phyloP scores from a whole-genome alignment of 1,140 invertebrate species.

The Latrodectus geometricus region DNA sequence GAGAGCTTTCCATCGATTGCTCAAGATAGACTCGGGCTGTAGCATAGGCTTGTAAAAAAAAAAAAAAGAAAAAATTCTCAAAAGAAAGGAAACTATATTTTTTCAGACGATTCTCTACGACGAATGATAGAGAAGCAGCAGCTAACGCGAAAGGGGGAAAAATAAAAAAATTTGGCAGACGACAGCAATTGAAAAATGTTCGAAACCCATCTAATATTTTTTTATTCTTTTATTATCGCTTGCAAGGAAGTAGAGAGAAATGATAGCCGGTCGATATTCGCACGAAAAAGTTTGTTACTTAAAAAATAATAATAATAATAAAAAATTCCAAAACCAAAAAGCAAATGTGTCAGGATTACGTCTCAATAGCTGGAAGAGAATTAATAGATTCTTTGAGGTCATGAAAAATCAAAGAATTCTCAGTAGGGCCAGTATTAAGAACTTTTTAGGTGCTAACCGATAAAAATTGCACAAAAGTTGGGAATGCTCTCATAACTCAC shows the following conservation, averaged over 20 bases:
- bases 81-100: conserved; percentile 10
- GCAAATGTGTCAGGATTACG: conserved; percentile 12
- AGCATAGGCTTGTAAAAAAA: neutral
- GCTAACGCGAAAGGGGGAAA: neutral
- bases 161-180: neutral
- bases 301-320: neutral
- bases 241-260: conserved; percentile 5
- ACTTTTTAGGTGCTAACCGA: neutral
- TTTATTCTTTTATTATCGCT: conserved; percentile 7
- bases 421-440: neutral
- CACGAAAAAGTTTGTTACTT: neutral
- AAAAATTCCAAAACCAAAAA: neutral
- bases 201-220: neutral
- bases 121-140: conserved; percentile 37
- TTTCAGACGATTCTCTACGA: conserved; percentile 6
- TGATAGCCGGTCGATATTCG: neutral
- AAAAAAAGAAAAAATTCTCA: neutral
- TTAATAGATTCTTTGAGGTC: conserved; percentile 36
- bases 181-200: conserved; percentile 1
- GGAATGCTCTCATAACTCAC: neutral
- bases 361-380: conserved; percentile 44
- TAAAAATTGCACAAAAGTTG: neutral
- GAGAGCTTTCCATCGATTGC: conserved; percentile 1
- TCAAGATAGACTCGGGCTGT: neutral
- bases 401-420: conserved; percentile 20